These are phyloP conservation scores for Macropis europaea DNA, from an alignment of 2,888 invertebrate genomes.

Conservation along the genomic window DNA sequence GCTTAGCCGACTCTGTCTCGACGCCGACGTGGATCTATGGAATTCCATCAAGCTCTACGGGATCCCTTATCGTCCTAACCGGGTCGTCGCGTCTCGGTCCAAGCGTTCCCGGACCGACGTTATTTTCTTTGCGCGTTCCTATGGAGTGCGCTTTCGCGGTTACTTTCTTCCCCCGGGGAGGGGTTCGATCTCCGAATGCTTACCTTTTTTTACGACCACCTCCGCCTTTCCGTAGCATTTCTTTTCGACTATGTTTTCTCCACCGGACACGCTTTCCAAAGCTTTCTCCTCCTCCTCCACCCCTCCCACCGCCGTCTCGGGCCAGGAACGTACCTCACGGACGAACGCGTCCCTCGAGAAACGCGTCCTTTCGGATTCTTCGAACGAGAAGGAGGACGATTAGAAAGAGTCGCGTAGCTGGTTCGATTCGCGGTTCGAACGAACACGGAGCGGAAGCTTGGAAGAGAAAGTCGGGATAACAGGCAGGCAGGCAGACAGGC, in stretches of 20 bases:
- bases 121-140: conserved; percentile 59
- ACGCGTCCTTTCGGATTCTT: too few species aligned
- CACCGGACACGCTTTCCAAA: too few species aligned
- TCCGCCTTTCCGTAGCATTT: neutral
- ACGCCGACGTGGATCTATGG: conserved; percentile 80
- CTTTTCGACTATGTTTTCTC: neutral
- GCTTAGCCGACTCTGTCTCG: conserved; percentile 80
- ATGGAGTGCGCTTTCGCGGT: conserved; percentile 53
- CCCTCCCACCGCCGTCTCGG: too few species aligned
- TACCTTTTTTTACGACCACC: neutral
- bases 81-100: conserved; percentile 73
- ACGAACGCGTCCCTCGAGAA: too few species aligned
- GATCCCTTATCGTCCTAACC: conserved; percentile 79
- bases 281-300: too few species aligned
- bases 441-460: conserved; percentile 66
- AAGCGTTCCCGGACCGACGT: conserved; percentile 59
- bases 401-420: neutral
- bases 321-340: too few species aligned
- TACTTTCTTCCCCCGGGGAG: conserved; percentile 22
- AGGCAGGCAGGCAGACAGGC: too few species aligned
- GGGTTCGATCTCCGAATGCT: neutral
- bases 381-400: neutral
- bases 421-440: conserved; percentile 22
- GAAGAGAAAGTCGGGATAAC: conserved; percentile 69
- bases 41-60: conserved; percentile 80